Conservation (phyloP, 2,113 vertebrate species). For the Sebastes schlegelii region DNA sequence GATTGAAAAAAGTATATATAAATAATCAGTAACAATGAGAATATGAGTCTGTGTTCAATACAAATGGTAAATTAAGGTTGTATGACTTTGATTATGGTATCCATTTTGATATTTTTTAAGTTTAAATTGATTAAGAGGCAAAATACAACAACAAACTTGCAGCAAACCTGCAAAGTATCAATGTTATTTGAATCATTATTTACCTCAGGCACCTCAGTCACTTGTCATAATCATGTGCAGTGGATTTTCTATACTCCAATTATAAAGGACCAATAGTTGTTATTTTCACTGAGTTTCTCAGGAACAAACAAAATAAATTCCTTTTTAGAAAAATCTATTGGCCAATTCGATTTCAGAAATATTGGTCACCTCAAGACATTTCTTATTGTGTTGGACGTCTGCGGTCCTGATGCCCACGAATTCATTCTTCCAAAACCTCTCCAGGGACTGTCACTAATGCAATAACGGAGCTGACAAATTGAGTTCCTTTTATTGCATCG, state of each 20-base stretch:
- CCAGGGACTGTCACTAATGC: constrained; percentile 45
- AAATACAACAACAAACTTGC: background rate
- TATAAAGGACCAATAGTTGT: background rate
- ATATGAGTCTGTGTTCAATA: background rate
- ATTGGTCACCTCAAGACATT: constrained; percentile 11
- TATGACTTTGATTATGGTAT: background rate
- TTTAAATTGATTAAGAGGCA: background rate
- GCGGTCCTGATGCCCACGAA: background rate
- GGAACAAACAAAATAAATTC: constrained; percentile 5
- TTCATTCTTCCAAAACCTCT: constrained; percentile 44
- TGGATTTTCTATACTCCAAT: background rate
- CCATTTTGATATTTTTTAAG: constrained; percentile 8
- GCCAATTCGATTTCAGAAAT: constrained; percentile 35
- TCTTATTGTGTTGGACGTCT: constrained; percentile 13
- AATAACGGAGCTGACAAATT: constrained; percentile 70
- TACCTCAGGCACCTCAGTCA: background rate
- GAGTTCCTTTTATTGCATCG: constrained; percentile 67
- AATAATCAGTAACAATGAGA: background rate
- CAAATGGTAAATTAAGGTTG: constrained; percentile 5
- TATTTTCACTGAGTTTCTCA: background rate
- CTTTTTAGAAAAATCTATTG: background rate
- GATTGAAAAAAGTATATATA: no score
- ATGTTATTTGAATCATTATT: constrained; percentile 15
- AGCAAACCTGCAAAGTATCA: background rate
- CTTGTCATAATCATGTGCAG: background rate